Evolutionary conservation across 2,113 vertebrate species (phyloP).

Genomic region (Myxocyprinus asiaticus): DNA sequence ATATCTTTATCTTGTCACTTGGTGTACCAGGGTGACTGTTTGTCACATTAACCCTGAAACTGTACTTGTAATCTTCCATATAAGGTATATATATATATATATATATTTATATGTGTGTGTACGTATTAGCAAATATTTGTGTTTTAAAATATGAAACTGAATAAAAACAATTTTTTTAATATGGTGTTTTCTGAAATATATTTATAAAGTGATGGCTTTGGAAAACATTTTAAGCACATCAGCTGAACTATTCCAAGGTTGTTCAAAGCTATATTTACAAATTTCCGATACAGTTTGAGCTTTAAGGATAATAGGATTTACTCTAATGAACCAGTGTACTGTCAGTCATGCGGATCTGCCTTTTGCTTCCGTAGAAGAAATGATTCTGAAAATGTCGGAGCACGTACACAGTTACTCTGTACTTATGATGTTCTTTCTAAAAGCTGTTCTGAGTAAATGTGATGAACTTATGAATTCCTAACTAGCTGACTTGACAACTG

Average conservation of each 20-base stretch:
- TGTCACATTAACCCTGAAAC: no score
- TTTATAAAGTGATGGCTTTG: not conserved
- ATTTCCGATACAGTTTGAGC: constrained; percentile 60
- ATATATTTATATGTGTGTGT: constrained; percentile 1
- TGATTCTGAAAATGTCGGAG: not conserved
- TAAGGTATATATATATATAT: no score
- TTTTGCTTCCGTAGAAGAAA: not conserved
- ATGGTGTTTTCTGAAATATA: not conserved
- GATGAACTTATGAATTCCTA: no score
- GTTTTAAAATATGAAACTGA: not conserved
- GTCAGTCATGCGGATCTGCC: constrained; percentile 59
- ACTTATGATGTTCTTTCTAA: not conserved
- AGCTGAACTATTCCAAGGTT: not conserved
- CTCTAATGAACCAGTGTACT: no score
- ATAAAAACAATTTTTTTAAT: constrained; percentile 6
- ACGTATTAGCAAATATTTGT: not conserved
- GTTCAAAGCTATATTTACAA: constrained; percentile 60
- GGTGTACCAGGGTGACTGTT: no score
- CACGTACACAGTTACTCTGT: not conserved
- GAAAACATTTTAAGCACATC: not conserved
- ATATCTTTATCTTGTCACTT: no score
- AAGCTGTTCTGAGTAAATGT: not conserved
- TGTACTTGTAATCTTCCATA: no score
- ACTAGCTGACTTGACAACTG: no score
- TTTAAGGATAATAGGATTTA: constrained; percentile 90